phyloP scores from a whole-genome alignment of 2,113 vertebrate species.

The Raja brachyura region DNA sequence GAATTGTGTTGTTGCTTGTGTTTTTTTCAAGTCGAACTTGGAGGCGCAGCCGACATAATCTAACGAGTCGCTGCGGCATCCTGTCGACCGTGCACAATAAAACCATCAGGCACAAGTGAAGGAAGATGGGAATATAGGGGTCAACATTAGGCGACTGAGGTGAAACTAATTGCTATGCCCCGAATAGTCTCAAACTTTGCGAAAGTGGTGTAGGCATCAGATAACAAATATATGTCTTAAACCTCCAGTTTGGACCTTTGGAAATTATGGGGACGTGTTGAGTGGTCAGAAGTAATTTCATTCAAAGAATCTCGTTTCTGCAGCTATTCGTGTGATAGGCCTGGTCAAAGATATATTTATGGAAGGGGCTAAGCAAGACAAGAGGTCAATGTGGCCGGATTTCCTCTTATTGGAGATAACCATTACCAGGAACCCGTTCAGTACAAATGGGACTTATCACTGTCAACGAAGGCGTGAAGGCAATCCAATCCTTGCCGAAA shows the following conservation, averaged over 20 bases:
- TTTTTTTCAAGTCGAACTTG: background rate
- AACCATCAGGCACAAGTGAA: background rate
- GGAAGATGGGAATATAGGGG: background rate
- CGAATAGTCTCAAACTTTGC: background rate
- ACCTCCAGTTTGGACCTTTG: background rate
- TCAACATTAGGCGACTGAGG: background rate
- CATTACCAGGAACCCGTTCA: background rate
- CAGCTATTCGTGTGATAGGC: no score
- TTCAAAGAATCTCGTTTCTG: background rate
- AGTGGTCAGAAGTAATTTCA: background rate
- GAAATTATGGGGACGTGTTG: background rate
- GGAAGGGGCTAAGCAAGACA: background rate
- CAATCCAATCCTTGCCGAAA: background rate
- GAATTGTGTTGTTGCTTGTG: no score
- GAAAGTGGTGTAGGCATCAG: background rate
- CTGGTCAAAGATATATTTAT: background rate
- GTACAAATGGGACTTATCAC: background rate
- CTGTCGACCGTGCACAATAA: background rate
- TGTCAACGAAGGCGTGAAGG: background rate
- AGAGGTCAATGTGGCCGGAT: no score
- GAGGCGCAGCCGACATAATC: background rate
- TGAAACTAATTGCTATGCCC: background rate
- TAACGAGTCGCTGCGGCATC: background rate
- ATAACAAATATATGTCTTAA: background rate
- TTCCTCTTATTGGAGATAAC: no score